Percentiles rank a stretch among this genome's conserved stretches.
phyloP scores from a whole-genome alignment of 2,113 vertebrate genomes.

The Barnardius zonarius region DNA sequence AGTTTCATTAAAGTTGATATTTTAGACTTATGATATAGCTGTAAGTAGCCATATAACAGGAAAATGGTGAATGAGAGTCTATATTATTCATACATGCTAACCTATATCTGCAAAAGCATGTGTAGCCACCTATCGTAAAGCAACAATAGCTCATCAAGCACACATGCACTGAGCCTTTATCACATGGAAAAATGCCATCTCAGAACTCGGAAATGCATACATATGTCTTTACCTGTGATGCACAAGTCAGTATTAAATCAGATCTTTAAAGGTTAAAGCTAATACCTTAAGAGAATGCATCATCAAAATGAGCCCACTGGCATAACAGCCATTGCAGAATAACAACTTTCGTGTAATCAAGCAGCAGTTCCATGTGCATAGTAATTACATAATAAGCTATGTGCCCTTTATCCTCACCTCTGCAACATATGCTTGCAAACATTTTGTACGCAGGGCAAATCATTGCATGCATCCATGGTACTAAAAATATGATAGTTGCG shows the following conservation, averaged over 20 bases:
- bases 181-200: background rate
- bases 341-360: background rate
- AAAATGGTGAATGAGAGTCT: background rate
- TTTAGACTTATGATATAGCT: background rate
- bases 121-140: background rate
- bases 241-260: background rate
- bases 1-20: background rate
- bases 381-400: background rate
- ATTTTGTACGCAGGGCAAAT: background rate
- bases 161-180: background rate
- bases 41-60: background rate
- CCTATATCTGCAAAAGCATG: background rate
- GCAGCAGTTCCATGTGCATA: background rate
- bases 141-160: background rate
- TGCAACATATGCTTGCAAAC: background rate
- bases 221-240: background rate
- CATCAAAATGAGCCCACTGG: background rate
- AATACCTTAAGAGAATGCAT: background rate
- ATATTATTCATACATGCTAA: background rate
- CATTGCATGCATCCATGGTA: background rate
- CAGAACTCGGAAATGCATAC: background rate
- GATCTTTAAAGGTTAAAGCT: background rate
- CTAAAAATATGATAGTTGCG: background rate
- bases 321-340: background rate
- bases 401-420: conserved; percentile 1